Base-by-base conservation (phyloP, 2,888 invertebrate genomes). In the Matsumyia berberina region DNA sequence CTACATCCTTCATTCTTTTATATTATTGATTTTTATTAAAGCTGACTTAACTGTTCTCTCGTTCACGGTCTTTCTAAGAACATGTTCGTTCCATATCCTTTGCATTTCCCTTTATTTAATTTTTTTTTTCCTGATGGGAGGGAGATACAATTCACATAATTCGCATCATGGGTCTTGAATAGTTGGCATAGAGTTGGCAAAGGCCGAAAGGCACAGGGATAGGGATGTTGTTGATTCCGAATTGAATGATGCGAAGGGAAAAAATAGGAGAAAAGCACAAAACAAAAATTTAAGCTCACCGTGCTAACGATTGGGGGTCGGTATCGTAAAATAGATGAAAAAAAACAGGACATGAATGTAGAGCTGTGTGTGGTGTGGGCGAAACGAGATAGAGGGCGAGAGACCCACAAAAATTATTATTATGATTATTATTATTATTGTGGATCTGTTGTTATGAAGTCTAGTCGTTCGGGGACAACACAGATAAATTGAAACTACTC, bases 11-110 rank as follows among this genome's bases (percentile, higher is more conserved):
- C 29, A 19, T 24, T 44, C 60, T 60, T 15, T 49, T 66, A 6
- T 60, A 37, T 51, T 79, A 79, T 80, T 62, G 73, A 73, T 80
- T 80, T 80, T 80, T 74, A 80, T 74, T 80, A 73, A 80, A 80
- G 80, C 80, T 80, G 55, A 80, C 57, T 80, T 66, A 49, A 72
- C 66, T 42, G 33, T 42, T 72, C 49, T 42, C 51, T 19, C 72
- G 64, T 57, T 79, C 35, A 67, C 44, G 67, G 60, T 62, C 33
- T 44, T 15, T 29, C 12, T 9, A 6, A 11, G 29, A 55, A 55
- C 33, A 44, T 69, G 29, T 42, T 57, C 57, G 29, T 42, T 57
- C 57, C 31, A 69, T 19, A 33, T 57, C 33, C 33, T 42, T 44
- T 69, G 17, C 8, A 17, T 44, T 24, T 64, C 31, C 39, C 35